Conservation (phyloP, 2,113 vertebrate species). For the Motacilla alba region DNA sequence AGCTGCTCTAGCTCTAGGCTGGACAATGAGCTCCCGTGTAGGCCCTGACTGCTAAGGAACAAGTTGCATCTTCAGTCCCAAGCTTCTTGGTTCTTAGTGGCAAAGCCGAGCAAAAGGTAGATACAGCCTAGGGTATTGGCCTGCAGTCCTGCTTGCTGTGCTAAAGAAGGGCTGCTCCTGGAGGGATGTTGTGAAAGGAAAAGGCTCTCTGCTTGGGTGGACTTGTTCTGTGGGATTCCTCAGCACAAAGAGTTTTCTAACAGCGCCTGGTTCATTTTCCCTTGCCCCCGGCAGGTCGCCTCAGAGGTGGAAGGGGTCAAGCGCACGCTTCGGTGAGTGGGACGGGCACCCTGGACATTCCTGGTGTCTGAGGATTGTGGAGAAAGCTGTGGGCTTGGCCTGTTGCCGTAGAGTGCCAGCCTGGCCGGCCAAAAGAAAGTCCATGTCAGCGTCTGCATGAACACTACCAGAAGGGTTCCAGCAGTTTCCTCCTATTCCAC, state of each 20-base stretch:
- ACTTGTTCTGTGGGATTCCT: neutral
- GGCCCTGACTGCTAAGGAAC: neutral
- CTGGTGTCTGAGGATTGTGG: no score
- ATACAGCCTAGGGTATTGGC: neutral
- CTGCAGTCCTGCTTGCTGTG: neutral
- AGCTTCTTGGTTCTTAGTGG: neutral
- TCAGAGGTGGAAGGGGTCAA: no score
- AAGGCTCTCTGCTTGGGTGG: neutral
- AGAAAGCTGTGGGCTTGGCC: no score
- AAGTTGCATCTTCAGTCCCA: neutral
- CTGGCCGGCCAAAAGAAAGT: no score
- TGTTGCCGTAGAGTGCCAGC: no score
- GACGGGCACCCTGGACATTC: no score
- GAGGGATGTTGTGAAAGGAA: neutral
- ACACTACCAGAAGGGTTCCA: no score
- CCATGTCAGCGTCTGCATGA: no score
- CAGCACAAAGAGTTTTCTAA: neutral
- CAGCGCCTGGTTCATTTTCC: neutral
- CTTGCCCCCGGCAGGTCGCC: slow-evolving; percentile 78
- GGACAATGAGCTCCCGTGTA: neutral
- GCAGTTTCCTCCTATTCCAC: no score
- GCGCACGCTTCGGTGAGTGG: no score
- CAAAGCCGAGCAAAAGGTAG: neutral
- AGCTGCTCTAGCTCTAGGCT: neutral
- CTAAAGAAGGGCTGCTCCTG: neutral